Percentiles rank a stretch among this genome's conserved stretches.
Evolutionary conservation across 1,140 invertebrate genomes (phyloP).

Genomic region (Arctopsyche grandis): DNA sequence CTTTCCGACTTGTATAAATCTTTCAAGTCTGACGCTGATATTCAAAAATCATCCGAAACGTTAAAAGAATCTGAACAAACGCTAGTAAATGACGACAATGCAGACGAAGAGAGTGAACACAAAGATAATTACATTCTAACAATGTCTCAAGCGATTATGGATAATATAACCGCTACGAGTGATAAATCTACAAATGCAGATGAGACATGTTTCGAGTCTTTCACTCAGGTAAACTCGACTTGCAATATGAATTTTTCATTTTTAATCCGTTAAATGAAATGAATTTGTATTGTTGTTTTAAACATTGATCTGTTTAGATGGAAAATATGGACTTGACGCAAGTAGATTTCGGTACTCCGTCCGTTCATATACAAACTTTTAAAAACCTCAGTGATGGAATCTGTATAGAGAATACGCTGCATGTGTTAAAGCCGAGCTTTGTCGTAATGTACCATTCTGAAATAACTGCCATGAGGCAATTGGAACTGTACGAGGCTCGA

Average conservation of each 20-base stretch:
- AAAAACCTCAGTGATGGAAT: conserved; percentile 77
- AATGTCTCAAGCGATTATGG: conserved; percentile 68
- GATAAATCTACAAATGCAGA: conserved; percentile 55
- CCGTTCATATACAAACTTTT: conserved; percentile 80
- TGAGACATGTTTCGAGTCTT: conserved; percentile 72
- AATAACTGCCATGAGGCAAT: conserved; percentile 85
- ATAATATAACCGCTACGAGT: conserved; percentile 56
- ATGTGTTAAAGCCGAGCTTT: conserved; percentile 79
- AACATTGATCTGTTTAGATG: conserved; percentile 66
- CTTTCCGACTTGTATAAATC: conserved; percentile 65
- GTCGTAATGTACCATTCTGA: conserved; percentile 93
- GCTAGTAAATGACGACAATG: conserved; percentile 61
- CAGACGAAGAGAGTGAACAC: conserved; percentile 62
- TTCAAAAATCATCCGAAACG: conserved; percentile 56
- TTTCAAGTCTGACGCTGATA: conserved; percentile 45
- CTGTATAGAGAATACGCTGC: conserved; percentile 73
- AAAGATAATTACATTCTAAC: conserved; percentile 76
- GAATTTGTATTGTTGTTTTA: no score
- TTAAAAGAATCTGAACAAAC: conserved; percentile 49
- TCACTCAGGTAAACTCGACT: conserved; percentile 69
- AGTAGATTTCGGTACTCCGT: conserved; percentile 67
- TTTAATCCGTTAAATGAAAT: no score
- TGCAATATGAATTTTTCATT: not conserved
- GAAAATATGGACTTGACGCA: conserved; percentile 74
- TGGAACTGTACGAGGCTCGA: conserved; percentile 86